phyloP scores from a whole-genome alignment of 2,888 invertebrate species.

The Thyatira batis region DNA sequence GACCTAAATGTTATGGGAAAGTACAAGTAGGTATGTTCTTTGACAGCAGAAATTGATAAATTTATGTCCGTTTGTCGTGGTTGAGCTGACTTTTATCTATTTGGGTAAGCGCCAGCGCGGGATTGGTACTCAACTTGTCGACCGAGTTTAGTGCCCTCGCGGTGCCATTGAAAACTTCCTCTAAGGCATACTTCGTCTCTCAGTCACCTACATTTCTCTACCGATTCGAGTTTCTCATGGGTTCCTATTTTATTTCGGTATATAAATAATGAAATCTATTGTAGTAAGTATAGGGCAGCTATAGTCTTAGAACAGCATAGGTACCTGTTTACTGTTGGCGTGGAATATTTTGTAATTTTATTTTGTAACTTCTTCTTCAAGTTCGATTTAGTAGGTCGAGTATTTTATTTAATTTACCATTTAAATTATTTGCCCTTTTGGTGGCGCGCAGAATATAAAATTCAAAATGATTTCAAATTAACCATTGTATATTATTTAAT shows the following conservation, averaged over 20 bases:
- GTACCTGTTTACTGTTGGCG: too few species aligned
- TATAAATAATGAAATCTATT: too few species aligned
- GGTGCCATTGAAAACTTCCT: slow-evolving; percentile 38
- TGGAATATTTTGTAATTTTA: too few species aligned
- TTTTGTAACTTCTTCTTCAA: too few species aligned
- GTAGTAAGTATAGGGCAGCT: too few species aligned
- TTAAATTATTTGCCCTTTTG: neutral
- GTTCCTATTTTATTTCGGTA: neutral
- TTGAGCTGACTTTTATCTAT: slow-evolving; percentile 57
- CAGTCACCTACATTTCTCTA: neutral
- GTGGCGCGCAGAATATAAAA: neutral
- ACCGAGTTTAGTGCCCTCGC: slow-evolving; percentile 44
- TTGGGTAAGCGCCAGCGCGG: slow-evolving; percentile 55
- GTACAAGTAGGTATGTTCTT: slow-evolving; percentile 11
- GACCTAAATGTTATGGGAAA: too few species aligned
- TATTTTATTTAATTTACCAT: too few species aligned
- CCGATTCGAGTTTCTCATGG: neutral
- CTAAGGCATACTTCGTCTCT: slow-evolving; percentile 27
- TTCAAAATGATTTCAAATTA: neutral
- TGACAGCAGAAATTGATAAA: slow-evolving; percentile 31
- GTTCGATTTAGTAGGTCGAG: too few species aligned
- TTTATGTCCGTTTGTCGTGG: slow-evolving; percentile 35
- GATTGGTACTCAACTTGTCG: slow-evolving; percentile 52
- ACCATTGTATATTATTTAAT: neutral
- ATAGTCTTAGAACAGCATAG: too few species aligned